These are phyloP conservation scores for Montipora efflorescens DNA, from an alignment of 64 coral and sea anemone genomes.

Conservation along the genomic window DNA sequence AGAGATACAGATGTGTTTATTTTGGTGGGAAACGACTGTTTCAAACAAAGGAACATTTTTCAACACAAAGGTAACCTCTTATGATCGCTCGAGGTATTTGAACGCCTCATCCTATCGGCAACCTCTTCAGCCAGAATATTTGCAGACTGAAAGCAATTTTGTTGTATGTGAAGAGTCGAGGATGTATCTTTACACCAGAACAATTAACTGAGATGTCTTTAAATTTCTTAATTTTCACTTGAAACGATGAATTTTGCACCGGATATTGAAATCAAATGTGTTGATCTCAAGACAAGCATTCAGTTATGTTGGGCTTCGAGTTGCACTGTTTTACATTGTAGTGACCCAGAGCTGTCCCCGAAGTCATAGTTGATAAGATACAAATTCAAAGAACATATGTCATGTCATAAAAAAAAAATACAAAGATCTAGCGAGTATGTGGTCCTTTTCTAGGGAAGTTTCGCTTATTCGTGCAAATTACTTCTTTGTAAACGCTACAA, in stretches of 20 bases:
- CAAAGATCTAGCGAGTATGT: no score
- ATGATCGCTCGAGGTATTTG: not conserved
- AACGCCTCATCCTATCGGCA: no score
- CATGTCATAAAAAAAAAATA: not conserved
- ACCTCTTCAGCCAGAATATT: not conserved
- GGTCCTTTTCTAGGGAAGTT: no score
- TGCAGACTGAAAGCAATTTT: not conserved
- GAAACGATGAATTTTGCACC: not conserved
- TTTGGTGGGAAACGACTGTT: not conserved
- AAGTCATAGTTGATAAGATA: not conserved
- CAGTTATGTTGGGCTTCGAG: not conserved
- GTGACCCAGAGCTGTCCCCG: not conserved
- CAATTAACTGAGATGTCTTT: not conserved
- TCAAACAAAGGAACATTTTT: not conserved
- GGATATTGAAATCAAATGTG: not conserved
- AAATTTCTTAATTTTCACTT: not conserved
- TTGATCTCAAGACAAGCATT: not conserved
- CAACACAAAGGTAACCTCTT: not conserved
- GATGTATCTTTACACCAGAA: not conserved
- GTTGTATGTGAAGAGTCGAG: no score
- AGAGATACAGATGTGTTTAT: not conserved
- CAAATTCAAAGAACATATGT: not conserved
- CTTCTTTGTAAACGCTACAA: not conserved
- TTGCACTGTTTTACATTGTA: not conserved
- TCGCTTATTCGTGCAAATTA: not conserved